Evolutionary conservation across 2,797 vertebrate genomes (phyloP).

Genomic region (Gymnoscopelus braueri): DNA sequence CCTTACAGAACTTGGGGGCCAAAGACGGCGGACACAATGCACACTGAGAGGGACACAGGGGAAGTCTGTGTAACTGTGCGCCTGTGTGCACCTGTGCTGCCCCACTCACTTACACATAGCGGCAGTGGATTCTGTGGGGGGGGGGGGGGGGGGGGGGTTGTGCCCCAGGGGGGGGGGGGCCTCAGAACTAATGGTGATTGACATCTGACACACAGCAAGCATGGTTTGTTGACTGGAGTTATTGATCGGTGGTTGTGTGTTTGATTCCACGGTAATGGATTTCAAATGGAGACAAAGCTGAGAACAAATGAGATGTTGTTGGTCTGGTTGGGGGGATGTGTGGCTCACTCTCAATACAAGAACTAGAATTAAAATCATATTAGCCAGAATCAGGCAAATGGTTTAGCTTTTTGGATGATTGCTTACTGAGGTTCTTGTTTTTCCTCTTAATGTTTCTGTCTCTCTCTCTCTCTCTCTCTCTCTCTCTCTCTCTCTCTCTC

Average conservation of each 20-base stretch:
- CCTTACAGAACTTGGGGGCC: conserved; percentile 64
- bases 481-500: neutral
- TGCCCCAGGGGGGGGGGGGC: neutral
- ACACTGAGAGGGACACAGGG: conserved; percentile 54
- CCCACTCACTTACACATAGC: conserved; percentile 54
- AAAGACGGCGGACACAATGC: conserved; percentile 70
- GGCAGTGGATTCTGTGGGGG: conserved; percentile 34
- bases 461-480: neutral
- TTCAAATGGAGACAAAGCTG: conserved; percentile 6
- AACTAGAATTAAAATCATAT: neutral
- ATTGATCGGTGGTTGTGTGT: conserved; percentile 16
- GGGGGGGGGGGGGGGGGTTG: conserved; percentile 13
- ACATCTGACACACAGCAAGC: conserved; percentile 53
- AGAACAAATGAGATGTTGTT: neutral
- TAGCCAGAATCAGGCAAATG: too few species aligned
- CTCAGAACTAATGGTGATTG: conserved; percentile 56
- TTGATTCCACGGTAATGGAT: conserved; percentile 10
- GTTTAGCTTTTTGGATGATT: neutral
- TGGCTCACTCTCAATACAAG: conserved; percentile 1
- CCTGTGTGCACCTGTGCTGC: conserved; percentile 75
- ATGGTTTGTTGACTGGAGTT: conserved; percentile 29
- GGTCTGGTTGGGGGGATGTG: neutral
- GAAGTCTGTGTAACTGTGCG: conserved; percentile 71
- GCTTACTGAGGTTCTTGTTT: neutral
- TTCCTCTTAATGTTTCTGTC: conserved; percentile 3